Evolutionary conservation across 2,113 vertebrate species (phyloP), one percentile per base, ranked within the genome.

Genomic region (Polypterus senegalus): DNA sequence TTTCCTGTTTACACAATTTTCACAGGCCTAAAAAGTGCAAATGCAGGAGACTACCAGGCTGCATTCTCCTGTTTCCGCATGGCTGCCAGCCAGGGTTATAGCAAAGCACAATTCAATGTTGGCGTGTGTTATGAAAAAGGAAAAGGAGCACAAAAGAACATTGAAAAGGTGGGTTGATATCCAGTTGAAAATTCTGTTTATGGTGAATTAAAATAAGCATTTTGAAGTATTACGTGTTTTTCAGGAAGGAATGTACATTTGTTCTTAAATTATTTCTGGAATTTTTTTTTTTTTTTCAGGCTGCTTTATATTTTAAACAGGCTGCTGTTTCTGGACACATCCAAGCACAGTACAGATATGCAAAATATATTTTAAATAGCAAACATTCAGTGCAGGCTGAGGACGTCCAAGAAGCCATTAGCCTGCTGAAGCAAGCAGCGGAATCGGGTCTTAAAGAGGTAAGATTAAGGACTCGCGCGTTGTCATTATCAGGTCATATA

Each of bases 81-180:
- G 71, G 89, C 92, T 2, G 92, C 94, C 7, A 78, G 86, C 48
- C 88, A 76, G 1, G 86, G 88, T 61, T 97, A 97, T 81, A 83
- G 72, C 76, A 98, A 97, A 76, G 92, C 93, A 48, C 92, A 97
- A 74, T 98, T 92, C 80, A 97, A 98, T 0, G 65, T 82, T 0
- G 96, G 86, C 1, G 84, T 98, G 68, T 98, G 94, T 79, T 92
- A 92, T 0, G 92, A 98, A 77, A 86, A 79, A 5, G 94, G 94
- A 62, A 83, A 81, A 73, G 96, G 94, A 66, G 90, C 90, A 0
- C 9, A 60, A 3, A 83, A 73, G 65, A 76, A 94, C 71, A 63
- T 69, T n/a, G 63, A 77, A n/a, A 92, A 93, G 88, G 96, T 89
- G 75, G 4, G 44, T 45, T 43, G 4, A 43, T 7, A 2, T 2